Evolutionary conservation across 2,888 invertebrate genomes (phyloP).

Genomic region (Cetonia aurata): DNA sequence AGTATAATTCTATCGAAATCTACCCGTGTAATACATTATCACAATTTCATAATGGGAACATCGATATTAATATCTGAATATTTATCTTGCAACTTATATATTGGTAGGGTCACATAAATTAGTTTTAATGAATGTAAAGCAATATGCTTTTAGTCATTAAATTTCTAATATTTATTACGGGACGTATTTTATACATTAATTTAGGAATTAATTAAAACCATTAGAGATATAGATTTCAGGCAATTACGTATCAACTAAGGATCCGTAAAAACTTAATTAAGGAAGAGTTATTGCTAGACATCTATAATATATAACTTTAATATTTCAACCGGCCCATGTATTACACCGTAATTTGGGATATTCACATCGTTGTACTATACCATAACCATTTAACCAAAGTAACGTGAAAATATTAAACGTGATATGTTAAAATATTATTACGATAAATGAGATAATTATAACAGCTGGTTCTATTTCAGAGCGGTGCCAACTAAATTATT

Average conservation of each 20-base stretch:
- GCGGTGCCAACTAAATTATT: too few species aligned
- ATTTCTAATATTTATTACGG: conserved; percentile 32
- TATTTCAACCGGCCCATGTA: too few species aligned
- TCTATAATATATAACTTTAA: not conserved
- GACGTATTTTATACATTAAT: conserved; percentile 22
- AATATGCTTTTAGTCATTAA: conserved; percentile 19
- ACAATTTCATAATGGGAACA: conserved; percentile 9
- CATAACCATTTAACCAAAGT: too few species aligned
- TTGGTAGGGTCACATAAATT: conserved; percentile 21
- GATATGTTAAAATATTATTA: too few species aligned
- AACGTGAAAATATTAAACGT: too few species aligned
- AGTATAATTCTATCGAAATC: conserved; percentile 1
- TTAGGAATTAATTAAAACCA: conserved; percentile 22
- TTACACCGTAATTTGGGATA: too few species aligned
- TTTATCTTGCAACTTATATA: conserved; percentile 21
- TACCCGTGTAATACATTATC: not conserved
- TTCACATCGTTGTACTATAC: too few species aligned
- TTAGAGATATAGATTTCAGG: conserved; percentile 2
- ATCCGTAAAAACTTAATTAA: conserved; percentile 29
- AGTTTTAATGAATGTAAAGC: conserved; percentile 25
- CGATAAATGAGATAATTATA: too few species aligned
- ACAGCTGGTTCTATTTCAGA: too few species aligned
- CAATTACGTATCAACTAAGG: conserved; percentile 8
- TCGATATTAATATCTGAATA: conserved; percentile 29
- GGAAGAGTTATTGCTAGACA: conserved; percentile 19